A percentile compares a stretch with the other conserved stretches of the same genome.
Conservation (phyloP, 2,113 vertebrate species). For the Plestiodon gilberti region DNA sequence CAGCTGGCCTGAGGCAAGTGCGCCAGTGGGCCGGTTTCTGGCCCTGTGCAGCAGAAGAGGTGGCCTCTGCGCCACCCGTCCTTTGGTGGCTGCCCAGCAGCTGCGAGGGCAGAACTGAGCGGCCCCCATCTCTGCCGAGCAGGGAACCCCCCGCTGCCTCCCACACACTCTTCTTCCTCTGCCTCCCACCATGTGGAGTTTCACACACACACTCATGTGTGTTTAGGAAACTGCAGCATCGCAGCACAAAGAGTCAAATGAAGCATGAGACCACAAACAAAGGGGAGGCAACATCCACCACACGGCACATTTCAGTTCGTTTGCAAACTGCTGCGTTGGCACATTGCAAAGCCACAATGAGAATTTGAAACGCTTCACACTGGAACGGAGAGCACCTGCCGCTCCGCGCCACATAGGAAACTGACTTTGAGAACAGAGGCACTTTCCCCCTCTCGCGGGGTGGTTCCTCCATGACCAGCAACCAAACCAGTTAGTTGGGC, state of each 20-base stretch:
- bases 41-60: accelerated
- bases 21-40: no score
- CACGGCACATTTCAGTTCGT: background rate
- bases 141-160: conserved; percentile 54
- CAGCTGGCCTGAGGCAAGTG: background rate
- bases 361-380: background rate
- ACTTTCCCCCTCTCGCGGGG: background rate
- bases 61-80: no score
- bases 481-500: no score
- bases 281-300: background rate
- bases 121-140: conserved; percentile 4
- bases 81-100: accelerated
- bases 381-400: background rate
- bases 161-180: background rate
- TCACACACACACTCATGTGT: background rate
- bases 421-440: no score
- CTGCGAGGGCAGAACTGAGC: conserved; percentile 46
- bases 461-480: background rate
- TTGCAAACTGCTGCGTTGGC: background rate
- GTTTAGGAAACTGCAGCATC: background rate
- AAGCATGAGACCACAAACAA: background rate
- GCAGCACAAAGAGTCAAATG: background rate
- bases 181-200: accelerated
- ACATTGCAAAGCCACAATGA: background rate
- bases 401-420: background rate